Evolutionary conservation across 2,797 vertebrate species (phyloP).

Genomic region (Molothrus ater): DNA sequence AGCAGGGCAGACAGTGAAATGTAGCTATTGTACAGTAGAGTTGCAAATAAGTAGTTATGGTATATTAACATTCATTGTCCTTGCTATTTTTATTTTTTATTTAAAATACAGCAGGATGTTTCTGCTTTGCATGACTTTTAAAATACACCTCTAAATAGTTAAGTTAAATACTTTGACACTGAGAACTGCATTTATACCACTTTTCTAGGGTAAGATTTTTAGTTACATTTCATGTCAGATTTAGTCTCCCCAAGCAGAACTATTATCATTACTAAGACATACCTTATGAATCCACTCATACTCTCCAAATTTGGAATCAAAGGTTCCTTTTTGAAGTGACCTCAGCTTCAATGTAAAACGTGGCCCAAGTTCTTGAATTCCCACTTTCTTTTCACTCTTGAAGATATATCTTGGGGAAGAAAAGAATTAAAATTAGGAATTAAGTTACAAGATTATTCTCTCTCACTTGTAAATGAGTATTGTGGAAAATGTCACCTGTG

Average conservation of each 20-base stretch:
- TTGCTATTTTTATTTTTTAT: not conserved
- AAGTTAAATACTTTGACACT: not conserved
- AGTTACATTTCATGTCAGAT: not conserved
- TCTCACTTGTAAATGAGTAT: not conserved
- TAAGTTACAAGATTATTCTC: not conserved
- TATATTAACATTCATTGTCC: not conserved
- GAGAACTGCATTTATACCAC: not conserved
- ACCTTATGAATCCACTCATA: conserved; percentile 99
- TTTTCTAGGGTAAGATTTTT: not conserved
- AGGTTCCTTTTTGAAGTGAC: conserved; percentile 97
- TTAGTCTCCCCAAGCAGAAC: not conserved
- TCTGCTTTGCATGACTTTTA: not conserved
- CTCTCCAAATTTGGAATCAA: conserved; percentile 97
- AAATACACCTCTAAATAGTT: not conserved
- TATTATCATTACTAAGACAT: conserved; percentile 22
- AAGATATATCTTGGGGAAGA: conserved; percentile 90
- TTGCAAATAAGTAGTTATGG: not conserved
- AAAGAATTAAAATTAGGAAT: not conserved
- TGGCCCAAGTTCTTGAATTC: conserved; percentile 98
- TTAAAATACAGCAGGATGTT: not conserved
- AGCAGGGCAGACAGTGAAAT: not conserved
- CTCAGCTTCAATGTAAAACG: conserved; percentile 96
- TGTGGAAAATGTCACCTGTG: conserved; percentile 83
- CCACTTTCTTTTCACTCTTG: conserved; percentile 95
- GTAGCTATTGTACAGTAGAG: not conserved